These are phyloP conservation scores for Drosophila nebulosa DNA, from an alignment of 1,140 invertebrate species.

Conservation along the genomic window DNA sequence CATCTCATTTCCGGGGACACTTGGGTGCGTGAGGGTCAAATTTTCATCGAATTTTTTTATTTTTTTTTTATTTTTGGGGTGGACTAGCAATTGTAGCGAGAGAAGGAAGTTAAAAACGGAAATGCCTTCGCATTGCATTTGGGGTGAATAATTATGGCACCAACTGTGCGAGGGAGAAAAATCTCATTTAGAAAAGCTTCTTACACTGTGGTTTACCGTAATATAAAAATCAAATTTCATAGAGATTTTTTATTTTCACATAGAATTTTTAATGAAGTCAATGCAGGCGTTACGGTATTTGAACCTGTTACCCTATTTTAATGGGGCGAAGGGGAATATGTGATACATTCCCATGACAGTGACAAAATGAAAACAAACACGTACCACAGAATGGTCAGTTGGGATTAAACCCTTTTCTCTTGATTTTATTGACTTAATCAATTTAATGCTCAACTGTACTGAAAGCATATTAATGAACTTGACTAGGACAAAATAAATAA, in stretches of 20 bases:
- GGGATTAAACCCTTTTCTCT: conserved; percentile 36
- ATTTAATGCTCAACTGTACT: conserved; percentile 38
- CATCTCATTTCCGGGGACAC: conserved; percentile 81
- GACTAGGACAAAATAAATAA: background rate
- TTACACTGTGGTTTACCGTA: conserved; percentile 1
- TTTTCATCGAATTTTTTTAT: background rate
- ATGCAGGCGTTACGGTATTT: conserved; percentile 58
- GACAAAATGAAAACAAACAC: conserved; percentile 17
- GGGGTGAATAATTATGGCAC: conserved; percentile 73
- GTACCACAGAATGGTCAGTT: conserved; percentile 3
- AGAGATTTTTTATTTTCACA: conserved; percentile 50
- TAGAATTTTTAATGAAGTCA: conserved; percentile 54
- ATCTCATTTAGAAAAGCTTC: conserved; percentile 8
- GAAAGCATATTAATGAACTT: conserved; percentile 2
- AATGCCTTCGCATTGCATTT: conserved; percentile 56
- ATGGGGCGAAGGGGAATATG: background rate
- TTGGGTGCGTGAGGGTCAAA: conserved; percentile 74
- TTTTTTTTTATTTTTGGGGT: background rate
- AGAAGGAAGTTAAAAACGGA: conserved; percentile 57
- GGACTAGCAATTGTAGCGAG: conserved; percentile 37
- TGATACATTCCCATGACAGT: conserved; percentile 64
- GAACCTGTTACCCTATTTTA: conserved; percentile 41
- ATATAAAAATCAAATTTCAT: conserved; percentile 29
- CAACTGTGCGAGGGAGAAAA: conserved; percentile 26
- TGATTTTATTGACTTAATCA: conserved; percentile 59